Base-by-base conservation (phyloP, 2,797 vertebrate species). In the Echiichthys vipera region DNA sequence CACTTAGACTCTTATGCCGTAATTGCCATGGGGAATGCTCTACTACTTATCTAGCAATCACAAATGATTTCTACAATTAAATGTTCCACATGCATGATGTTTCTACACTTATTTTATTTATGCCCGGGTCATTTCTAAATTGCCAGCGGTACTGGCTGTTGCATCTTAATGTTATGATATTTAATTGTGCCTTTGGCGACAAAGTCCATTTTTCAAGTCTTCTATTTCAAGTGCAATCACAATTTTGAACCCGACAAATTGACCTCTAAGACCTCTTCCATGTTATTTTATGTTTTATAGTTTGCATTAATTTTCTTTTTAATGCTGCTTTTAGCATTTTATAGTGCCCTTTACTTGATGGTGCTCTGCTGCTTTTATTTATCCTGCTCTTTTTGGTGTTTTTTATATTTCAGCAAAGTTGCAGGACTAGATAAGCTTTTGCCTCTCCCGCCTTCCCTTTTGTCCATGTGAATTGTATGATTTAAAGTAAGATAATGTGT, bases 181-280 rank as follows among this genome's bases (percentile, higher is more conserved):
- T 72, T 54, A 76, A 76, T 75, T 50, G 84, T 59, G 40, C 64
- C 74, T 70, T 32, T 46, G n/a, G 69, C 71, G 51, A 76, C 59
- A 24, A 68, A 39, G 14, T 47, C 46, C 25, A 13, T 3, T 51
- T 45, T 40, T 77, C 13, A 61, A 55, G 10, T 40, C 13, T 72
- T 67, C 79, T 20, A 45, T 53, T 51, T 5, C 0, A 36, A 43
- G 22, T 64, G 47, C n/a, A 69, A 63, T 80, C 46, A 25, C 24
- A 36, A 77, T 71, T 67, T 58, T 64, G 58, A 65, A 65, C 37
- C 40, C 3, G 17, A 20, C 36, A 62, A 61, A 56, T 10, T 63
- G 55, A 82, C 67, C 65, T 66, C n/a, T 9, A 29, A 51, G 71
- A 51, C 20, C 39, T 37, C 2, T 8, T 63, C 29, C 18, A 13